phyloP scores from a whole-genome alignment of 2,888 invertebrate species.

The Drepanosiphum platanoidis region DNA sequence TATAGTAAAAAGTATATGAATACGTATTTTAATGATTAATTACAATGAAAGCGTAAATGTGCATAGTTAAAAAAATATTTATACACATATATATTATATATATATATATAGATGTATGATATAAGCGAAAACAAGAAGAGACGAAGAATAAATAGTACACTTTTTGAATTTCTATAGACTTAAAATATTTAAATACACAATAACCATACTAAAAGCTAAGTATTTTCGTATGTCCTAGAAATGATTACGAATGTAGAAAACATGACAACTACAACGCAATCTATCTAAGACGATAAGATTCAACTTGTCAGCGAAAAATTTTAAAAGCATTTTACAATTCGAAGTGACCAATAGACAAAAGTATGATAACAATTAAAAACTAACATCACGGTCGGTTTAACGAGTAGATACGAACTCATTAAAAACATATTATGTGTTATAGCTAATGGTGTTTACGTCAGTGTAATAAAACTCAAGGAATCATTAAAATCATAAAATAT shows the following conservation, averaged over 20 bases:
- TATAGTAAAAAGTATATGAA: not conserved
- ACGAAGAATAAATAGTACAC: too few relatives aligned
- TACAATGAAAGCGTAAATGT: constrained; percentile 8
- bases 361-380: constrained; percentile 22
- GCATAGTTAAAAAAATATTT: not conserved
- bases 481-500: constrained; percentile 21
- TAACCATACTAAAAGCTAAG: not conserved
- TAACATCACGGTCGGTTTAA: not conserved
- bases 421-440: constrained; percentile 27
- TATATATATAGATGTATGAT: too few relatives aligned
- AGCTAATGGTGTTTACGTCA: constrained; percentile 44
- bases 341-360: constrained; percentile 15
- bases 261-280: not conserved
- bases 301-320: not conserved
- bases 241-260: not conserved
- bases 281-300: not conserved
- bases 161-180: not conserved
- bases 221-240: not conserved
- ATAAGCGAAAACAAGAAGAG: not conserved
- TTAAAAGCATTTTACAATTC: not conserved
- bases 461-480: constrained; percentile 4
- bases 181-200: not conserved
- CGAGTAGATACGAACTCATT: constrained; percentile 4
- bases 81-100: too few relatives aligned
- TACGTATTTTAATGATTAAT: not conserved